A percentile compares a stretch with the other conserved stretches of the same genome.
These are phyloP conservation scores for Monochamus alternatus DNA, from an alignment of 2,888 invertebrate species.

Conservation along the genomic window DNA sequence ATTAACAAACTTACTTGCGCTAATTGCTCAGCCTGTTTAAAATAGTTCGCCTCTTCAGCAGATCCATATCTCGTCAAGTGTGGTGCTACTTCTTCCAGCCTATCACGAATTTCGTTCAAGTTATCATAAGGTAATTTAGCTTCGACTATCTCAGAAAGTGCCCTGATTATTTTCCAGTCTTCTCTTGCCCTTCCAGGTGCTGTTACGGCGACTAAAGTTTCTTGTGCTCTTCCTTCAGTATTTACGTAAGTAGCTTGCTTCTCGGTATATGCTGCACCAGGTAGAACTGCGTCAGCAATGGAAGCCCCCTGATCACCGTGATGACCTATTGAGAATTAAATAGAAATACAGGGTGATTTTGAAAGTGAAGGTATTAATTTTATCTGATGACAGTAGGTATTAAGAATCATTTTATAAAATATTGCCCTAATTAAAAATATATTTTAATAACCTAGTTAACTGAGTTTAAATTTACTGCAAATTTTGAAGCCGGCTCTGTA, in stretches of 20 bases:
- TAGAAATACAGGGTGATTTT: neutral
- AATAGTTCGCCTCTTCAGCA: slow-evolving; percentile 89
- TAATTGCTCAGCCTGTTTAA: slow-evolving; percentile 85
- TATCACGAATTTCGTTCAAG: slow-evolving; percentile 84
- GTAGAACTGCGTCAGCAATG: slow-evolving; percentile 93
- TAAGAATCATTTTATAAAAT: no score
- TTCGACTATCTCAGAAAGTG: slow-evolving; percentile 91
- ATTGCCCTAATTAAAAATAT: no score
- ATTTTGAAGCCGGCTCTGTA: no score
- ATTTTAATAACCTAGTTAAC: no score
- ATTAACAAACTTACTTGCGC: slow-evolving; percentile 72
- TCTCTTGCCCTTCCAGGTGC: slow-evolving; percentile 95
- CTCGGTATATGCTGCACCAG: slow-evolving; percentile 98
- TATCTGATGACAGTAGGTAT: no score
- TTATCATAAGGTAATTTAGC: slow-evolving; percentile 85
- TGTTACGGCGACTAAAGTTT: slow-evolving; percentile 88
- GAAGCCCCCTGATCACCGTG: slow-evolving; percentile 96
- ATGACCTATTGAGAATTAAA: slow-evolving; percentile 78
- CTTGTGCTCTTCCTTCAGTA: slow-evolving; percentile 97
- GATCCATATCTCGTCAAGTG: slow-evolving; percentile 89
- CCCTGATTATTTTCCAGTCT: slow-evolving; percentile 99
- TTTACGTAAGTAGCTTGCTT: slow-evolving; percentile 98
- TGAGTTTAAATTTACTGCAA: no score
- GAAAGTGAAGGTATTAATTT: no score
- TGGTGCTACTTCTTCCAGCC: slow-evolving; percentile 88